Percentiles rank a stretch among this genome's conserved stretches.
These are phyloP conservation scores for Rhabdomys pumilio DNA, from an alignment of 2,797 vertebrate genomes.

Conservation along the genomic window DNA sequence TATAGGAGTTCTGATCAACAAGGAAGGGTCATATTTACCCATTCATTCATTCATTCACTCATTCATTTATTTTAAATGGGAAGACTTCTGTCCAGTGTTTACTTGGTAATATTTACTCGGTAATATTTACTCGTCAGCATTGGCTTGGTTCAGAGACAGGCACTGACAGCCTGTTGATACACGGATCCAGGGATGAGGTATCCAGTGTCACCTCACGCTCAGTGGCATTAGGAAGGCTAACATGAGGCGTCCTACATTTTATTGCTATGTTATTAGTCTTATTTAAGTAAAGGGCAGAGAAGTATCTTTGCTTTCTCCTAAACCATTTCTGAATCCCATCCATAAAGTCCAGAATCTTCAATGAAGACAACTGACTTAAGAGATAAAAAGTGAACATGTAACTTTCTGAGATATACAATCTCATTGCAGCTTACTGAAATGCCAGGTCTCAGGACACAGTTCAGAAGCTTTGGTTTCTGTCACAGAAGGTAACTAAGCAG, in stretches of 20 bases:
- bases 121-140: not conserved
- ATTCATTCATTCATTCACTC: fast-evolving
- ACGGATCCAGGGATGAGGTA: not conserved
- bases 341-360: slow-evolving; percentile 54
- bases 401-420: slow-evolving; percentile 66
- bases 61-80: not conserved
- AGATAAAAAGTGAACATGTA: slow-evolving; percentile 69
- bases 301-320: slow-evolving; percentile 59
- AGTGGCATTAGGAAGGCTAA: slow-evolving; percentile 34
- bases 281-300: slow-evolving; percentile 37
- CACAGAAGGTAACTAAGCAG: not conserved
- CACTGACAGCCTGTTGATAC: slow-evolving; percentile 10
- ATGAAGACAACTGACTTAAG: slow-evolving; percentile 77
- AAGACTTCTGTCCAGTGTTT: not conserved
- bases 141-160: slow-evolving; percentile 9
- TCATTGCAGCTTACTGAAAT: slow-evolving; percentile 67
- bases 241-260: not conserved
- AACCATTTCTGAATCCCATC: not conserved
- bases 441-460: slow-evolving; percentile 61
- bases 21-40: not conserved
- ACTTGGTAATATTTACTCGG: not conserved
- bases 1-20: not conserved
- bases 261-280: not conserved
- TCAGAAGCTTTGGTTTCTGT: slow-evolving; percentile 75
- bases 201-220: slow-evolving; percentile 9